These are phyloP conservation scores for Orchesellides sinensis DNA, from an alignment of 2,888 invertebrate species.

Conservation along the genomic window DNA sequence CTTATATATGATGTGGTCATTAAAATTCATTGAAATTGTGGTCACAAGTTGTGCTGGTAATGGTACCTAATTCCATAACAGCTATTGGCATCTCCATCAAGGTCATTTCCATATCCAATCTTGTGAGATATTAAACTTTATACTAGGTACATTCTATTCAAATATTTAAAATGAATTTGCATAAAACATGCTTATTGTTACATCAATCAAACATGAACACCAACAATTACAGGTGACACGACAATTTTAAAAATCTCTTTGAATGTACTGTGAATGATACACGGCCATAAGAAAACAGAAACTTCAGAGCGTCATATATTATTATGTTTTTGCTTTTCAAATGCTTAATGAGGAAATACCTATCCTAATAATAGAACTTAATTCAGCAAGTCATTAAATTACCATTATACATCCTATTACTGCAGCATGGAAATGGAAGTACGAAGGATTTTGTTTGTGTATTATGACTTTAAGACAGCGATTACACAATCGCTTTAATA, in stretches of 20 bases:
- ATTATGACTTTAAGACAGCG: background rate
- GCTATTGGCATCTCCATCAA: background rate
- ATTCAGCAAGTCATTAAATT: background rate
- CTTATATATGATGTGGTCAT: background rate
- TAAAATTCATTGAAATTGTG: background rate
- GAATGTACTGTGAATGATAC: too few species aligned
- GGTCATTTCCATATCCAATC: too few species aligned
- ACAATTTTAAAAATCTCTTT: background rate
- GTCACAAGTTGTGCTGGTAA: background rate
- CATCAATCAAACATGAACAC: background rate
- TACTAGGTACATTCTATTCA: too few species aligned
- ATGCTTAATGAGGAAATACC: background rate
- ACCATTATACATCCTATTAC: too few species aligned
- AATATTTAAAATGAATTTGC: background rate
- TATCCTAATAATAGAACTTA: background rate
- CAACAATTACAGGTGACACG: background rate
- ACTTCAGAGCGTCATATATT: too few species aligned
- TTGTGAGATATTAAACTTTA: too few species aligned
- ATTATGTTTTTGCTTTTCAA: background rate
- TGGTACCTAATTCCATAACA: background rate
- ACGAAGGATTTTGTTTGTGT: too few species aligned
- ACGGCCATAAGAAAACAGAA: too few species aligned
- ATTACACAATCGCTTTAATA: background rate
- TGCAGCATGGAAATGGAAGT: too few species aligned
- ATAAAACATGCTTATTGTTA: background rate